Percentiles rank a stretch among this genome's conserved stretches.
Conservation (phyloP, 2,113 vertebrate species). For the Microtus pennsylvanicus region DNA sequence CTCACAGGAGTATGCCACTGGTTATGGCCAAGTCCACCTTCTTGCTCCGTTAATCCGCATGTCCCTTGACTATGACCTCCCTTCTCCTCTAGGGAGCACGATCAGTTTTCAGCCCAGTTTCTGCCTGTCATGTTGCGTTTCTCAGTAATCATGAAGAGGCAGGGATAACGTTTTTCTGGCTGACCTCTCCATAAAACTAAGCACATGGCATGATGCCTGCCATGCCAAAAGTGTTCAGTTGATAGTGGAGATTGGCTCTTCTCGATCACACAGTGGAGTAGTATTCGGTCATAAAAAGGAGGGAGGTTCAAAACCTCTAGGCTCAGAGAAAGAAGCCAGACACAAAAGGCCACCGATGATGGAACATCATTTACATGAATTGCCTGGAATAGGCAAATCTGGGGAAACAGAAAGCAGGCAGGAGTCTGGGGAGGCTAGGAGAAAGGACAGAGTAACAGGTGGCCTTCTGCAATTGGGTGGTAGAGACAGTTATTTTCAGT, state of each 20-base stretch:
- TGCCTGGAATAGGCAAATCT: background rate
- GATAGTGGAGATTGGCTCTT: background rate
- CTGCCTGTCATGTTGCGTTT: background rate
- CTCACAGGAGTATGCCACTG: background rate
- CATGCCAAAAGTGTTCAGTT: background rate
- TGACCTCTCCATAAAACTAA: background rate
- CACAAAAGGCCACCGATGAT: background rate
- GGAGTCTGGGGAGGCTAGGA: background rate
- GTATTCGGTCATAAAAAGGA: background rate
- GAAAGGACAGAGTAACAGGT: rapidly evolving
- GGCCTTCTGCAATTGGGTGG: background rate
- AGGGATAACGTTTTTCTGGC: background rate
- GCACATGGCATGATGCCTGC: background rate
- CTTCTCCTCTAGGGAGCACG: background rate
- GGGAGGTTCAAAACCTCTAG: background rate
- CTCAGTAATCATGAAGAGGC: background rate
- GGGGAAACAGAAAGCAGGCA: background rate
- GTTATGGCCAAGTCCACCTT: background rate
- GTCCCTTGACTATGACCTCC: no score
- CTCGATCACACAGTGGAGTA: background rate
- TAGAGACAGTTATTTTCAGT: background rate
- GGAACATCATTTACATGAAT: background rate
- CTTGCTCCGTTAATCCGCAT: background rate
- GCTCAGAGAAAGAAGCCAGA: background rate
- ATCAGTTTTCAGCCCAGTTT: no score